Evolutionary conservation across 2,888 invertebrate species (phyloP).

Genomic region (Drepana falcataria): DNA sequence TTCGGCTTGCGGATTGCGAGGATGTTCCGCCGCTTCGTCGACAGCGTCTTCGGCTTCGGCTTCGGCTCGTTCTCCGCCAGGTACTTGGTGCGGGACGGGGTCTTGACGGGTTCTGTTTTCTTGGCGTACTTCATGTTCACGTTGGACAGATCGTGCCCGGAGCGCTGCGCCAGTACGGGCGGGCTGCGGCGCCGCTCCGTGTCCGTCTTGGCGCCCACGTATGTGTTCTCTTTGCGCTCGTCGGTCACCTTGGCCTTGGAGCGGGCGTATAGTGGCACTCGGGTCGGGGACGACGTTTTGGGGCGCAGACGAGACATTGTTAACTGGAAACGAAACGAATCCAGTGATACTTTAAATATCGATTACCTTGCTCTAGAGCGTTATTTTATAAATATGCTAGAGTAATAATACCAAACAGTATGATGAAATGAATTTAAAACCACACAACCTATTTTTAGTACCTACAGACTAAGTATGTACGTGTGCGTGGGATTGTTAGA

Average conservation of each 20-base stretch:
- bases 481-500: constrained; percentile 40
- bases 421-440: constrained; percentile 10
- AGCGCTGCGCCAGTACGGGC: constrained; percentile 42
- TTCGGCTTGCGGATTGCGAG: constrained; percentile 65
- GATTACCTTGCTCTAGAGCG: too few relatives aligned
- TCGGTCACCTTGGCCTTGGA: constrained; percentile 61
- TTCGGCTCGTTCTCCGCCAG: constrained; percentile 60
- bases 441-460: constrained; percentile 20
- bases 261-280: constrained; percentile 57
- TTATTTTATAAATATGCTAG: constrained; percentile 1
- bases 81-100: constrained; percentile 47
- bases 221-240: constrained; percentile 71
- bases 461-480: constrained; percentile 11
- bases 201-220: constrained; percentile 56
- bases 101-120: constrained; percentile 53
- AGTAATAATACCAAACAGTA: too few relatives aligned
- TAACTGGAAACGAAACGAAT: constrained; percentile 40
- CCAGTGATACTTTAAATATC: neutral
- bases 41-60: constrained; percentile 54
- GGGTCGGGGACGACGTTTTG: constrained; percentile 54
- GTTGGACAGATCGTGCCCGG: constrained; percentile 51
- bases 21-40: constrained; percentile 59
- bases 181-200: constrained; percentile 41
- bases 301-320: constrained; percentile 65
- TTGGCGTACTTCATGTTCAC: constrained; percentile 48